Evolutionary conservation across 2,113 vertebrate genomes (phyloP).

Genomic region (Syngnathus floridae): DNA sequence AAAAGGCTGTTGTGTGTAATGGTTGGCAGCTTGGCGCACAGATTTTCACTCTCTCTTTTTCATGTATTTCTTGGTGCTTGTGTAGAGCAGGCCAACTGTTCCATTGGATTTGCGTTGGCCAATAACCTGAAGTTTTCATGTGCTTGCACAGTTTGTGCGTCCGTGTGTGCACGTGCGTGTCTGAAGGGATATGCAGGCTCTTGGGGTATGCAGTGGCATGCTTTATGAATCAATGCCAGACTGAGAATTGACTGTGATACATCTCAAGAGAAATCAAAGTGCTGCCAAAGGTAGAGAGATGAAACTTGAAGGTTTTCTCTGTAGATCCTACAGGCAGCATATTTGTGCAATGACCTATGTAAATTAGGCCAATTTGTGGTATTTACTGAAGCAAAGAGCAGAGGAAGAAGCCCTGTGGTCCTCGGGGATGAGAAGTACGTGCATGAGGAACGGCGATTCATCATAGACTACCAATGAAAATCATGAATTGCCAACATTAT

Average conservation of each 20-base stretch:
- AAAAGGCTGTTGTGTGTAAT: conserved; percentile 1
- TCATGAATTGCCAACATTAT: neutral
- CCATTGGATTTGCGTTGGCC: conserved; percentile 37
- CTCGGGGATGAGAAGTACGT: neutral
- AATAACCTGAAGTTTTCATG: conserved; percentile 44
- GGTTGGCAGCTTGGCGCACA: conserved; percentile 15
- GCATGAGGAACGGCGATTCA: neutral
- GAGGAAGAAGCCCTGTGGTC: conserved; percentile 5
- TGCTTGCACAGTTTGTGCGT: conserved; percentile 27
- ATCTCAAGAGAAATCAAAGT: conserved; percentile 32
- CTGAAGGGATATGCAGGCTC: conserved; percentile 52
- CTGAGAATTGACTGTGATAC: conserved; percentile 43
- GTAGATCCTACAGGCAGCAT: conserved; percentile 10
- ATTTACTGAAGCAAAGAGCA: conserved; percentile 9
- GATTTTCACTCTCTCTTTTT: conserved; percentile 29
- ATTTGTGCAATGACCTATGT: conserved; percentile 33
- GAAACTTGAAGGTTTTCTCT: conserved; percentile 12
- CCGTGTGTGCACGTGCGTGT: conserved; percentile 22
- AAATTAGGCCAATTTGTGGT: conserved; percentile 19
- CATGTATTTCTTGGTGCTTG: conserved; percentile 39
- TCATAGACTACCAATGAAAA: neutral
- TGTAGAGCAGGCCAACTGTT: conserved; percentile 42
- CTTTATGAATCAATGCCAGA: conserved; percentile 28
- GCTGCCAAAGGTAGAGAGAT: conserved; percentile 15
- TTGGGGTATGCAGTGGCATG: conserved; percentile 25